Conservation (phyloP, 1,140 invertebrate species). For the Tetramorium simillimum region DNA sequence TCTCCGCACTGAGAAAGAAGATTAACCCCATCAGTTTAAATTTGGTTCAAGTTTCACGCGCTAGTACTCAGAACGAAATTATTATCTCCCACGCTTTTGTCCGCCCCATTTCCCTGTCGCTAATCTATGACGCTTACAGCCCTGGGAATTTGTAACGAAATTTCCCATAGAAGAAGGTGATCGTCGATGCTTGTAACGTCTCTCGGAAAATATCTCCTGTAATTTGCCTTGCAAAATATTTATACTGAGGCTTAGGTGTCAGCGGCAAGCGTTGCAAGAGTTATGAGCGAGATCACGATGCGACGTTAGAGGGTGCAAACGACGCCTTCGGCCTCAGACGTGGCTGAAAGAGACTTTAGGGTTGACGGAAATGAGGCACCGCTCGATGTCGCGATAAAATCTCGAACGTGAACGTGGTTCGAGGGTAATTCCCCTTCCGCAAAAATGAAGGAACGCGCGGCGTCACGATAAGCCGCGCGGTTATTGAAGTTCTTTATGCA, state of each 20-base stretch:
- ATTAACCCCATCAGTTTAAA: conserved; percentile 55
- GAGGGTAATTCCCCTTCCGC: conserved; percentile 18
- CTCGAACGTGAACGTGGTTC: conserved; percentile 23
- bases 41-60: conserved; percentile 19
- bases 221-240: conserved; percentile 35
- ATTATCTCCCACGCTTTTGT: conserved; percentile 31
- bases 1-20: conserved; percentile 41
- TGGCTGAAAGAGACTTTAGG: conserved; percentile 26
- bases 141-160: neutral
- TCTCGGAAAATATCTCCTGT: conserved; percentile 8
- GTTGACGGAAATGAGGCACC: conserved; percentile 69
- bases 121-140: neutral
- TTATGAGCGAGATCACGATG: conserved; percentile 27
- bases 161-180: neutral
- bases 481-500: conserved; percentile 48
- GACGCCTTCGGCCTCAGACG: conserved; percentile 30
- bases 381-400: conserved; percentile 64
- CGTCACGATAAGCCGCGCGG: conserved; percentile 40
- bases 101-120: neutral
- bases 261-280: conserved; percentile 21
- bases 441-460: conserved; percentile 29
- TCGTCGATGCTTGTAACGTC: neutral
- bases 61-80: conserved; percentile 18
- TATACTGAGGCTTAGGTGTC: conserved; percentile 7
- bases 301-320: conserved; percentile 5